A percentile compares a stretch with the other conserved stretches of the same genome.
Conservation (phyloP, 2,113 vertebrate species). For the Gobiocypris rarus region DNA sequence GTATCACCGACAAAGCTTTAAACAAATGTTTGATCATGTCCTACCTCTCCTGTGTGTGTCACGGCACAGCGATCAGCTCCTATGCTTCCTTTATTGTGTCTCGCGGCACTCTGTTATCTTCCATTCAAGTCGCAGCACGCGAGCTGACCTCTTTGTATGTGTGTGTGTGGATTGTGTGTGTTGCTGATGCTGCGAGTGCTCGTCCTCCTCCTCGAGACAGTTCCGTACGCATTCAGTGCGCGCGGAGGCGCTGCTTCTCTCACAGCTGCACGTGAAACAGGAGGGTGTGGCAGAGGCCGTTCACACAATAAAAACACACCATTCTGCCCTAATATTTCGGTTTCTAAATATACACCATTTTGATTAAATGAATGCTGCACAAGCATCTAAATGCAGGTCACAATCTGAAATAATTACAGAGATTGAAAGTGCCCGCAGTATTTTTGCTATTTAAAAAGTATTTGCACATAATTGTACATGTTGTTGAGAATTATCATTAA, state of each 20-base stretch:
- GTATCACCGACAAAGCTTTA: constrained; percentile 36
- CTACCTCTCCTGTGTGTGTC: constrained; percentile 47
- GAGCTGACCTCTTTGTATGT: constrained; percentile 64
- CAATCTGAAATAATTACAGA: neutral
- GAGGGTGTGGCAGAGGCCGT: constrained; percentile 69
- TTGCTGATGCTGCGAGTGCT: constrained; percentile 80
- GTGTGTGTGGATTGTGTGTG: constrained; percentile 58
- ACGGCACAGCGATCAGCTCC: neutral
- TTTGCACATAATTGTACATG: neutral
- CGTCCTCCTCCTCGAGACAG: constrained; percentile 58
- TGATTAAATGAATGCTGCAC: neutral
- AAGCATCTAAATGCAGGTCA: neutral
- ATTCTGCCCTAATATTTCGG: neutral
- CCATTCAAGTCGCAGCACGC: constrained; percentile 45
- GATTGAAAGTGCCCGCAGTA: neutral
- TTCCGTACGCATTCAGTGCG: constrained; percentile 52
- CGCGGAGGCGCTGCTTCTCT: constrained; percentile 46
- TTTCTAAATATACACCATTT: neutral
- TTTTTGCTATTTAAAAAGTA: neutral
- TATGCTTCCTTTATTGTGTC: constrained; percentile 27
- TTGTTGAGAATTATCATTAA: neutral
- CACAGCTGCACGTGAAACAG: constrained; percentile 74
- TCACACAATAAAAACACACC: neutral
- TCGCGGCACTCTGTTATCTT: constrained; percentile 46
- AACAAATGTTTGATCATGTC: constrained; percentile 20